Percentiles rank a stretch among this genome's conserved stretches.
These are phyloP conservation scores for Montipora foliosa DNA, from an alignment of 64 coral and sea anemone species.

Conservation along the genomic window DNA sequence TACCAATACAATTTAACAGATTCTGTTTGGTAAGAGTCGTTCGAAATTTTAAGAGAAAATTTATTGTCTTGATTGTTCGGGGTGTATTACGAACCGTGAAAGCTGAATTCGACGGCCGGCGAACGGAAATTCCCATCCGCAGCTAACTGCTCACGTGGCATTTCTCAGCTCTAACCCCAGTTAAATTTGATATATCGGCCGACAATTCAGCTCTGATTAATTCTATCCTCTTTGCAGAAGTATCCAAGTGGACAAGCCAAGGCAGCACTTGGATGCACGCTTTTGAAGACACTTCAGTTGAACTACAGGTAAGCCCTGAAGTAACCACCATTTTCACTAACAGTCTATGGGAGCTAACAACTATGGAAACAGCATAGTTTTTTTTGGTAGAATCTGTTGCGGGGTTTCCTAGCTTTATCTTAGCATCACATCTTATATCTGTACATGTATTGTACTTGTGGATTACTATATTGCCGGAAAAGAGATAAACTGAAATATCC, in stretches of 20 bases:
- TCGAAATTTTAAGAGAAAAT: too few species aligned
- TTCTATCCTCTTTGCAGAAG: background rate
- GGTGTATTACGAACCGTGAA: background rate
- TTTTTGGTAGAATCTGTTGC: background rate
- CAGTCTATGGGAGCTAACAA: background rate
- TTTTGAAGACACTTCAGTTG: background rate
- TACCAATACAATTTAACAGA: background rate
- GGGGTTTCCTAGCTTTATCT: background rate
- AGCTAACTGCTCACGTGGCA: background rate
- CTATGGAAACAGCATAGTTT: background rate
- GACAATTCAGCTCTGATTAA: background rate
- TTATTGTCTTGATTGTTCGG: too few species aligned
- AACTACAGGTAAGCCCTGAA: background rate
- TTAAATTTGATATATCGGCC: too few species aligned
- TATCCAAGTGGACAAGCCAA: background rate
- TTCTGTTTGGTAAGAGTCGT: background rate
- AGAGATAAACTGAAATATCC: slow-evolving; percentile 29
- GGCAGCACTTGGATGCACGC: background rate
- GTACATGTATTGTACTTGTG: background rate
- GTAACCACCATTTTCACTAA: background rate
- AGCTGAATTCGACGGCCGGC: background rate
- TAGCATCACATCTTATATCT: slow-evolving; percentile 3
- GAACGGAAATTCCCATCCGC: slow-evolving; percentile 10
- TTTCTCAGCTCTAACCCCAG: background rate
- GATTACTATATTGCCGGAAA: slow-evolving; percentile 36